Base-by-base conservation (phyloP, 2,888 invertebrate species). In the Acrobasis suavella region DNA sequence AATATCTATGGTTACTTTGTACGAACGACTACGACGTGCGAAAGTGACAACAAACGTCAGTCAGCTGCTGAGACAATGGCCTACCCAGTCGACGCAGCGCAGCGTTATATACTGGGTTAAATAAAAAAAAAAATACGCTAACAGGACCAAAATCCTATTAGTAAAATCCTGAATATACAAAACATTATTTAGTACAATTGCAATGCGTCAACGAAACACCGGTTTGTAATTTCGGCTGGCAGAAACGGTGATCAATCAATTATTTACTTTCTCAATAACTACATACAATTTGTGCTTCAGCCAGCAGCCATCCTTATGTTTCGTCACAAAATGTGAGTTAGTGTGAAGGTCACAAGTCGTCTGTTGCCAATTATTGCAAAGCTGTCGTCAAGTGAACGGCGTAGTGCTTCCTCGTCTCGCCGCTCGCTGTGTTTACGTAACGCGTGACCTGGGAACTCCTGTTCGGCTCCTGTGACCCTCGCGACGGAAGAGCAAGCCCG, bases 241-340 rank as follows among this genome's bases (percentile, higher is more conserved):
- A 12, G 42, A 17, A 17, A 42, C 17, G 22, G 46, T 39, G 56
- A 15, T 56, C 56, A 38, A 59, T 59, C 50, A 50, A 59, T 59
- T 50, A 58, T 58, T 59, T 59, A 59, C 50, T 22, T 59, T 50
- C 37, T 50, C 50, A 50, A 58, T 59, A 50, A 32, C 42, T 50
- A 38, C 58, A 22, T 50, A 38, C 58, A 22, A 59, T 59, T 59
- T n/a, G 49, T 56, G 42, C 56, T 22, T 42, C 56, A 56, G 56
- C 56, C 12, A n/a, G n/a, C n/a, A n/a, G n/a, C n/a, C n/a, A n/a
- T n/a, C n/a, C n/a, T n/a, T 46, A 42, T 22, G 56, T 56, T 95
- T 71, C 95, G 94, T 73, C 76, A 77, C 76, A 85, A 84, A 83
- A 86, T 88, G 85, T 84, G 77, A 83, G 81, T 78, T 71, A 72